phyloP scores from a whole-genome alignment of 2,888 invertebrate genomes.

The Orgyia antiqua region DNA sequence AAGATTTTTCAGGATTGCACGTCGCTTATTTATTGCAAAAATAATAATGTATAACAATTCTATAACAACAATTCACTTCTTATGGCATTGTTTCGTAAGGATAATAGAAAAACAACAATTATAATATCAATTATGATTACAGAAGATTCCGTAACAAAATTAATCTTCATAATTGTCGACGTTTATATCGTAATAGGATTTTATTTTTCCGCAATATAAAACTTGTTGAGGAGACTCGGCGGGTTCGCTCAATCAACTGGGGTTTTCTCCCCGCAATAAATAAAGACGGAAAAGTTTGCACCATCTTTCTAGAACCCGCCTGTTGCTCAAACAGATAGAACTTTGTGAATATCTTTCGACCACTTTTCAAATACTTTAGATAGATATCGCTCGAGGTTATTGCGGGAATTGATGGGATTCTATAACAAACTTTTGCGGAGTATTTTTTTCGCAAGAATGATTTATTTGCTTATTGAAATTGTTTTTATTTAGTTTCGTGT shows the following conservation, averaged over 20 bases:
- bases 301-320: slow-evolving; percentile 13
- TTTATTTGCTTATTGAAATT: no score
- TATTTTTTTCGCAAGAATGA: slow-evolving; percentile 7
- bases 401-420: slow-evolving; percentile 19
- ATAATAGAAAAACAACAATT: no score
- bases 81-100: no score
- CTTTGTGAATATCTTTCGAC: slow-evolving; percentile 32
- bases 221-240: slow-evolving; percentile 1
- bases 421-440: slow-evolving; percentile 8
- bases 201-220: slow-evolving; percentile 3
- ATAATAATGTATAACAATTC: no score
- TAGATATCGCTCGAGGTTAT: slow-evolving; percentile 20
- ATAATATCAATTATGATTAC: no score
- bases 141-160: no score
- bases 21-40: no score
- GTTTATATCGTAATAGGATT: background rate
- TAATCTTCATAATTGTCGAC: no score
- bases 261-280: slow-evolving; percentile 15
- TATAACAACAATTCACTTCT: no score
- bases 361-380: slow-evolving; percentile 25
- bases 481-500: no score
- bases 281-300: slow-evolving; percentile 16
- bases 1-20: no score
- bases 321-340: slow-evolving; percentile 30
- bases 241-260: slow-evolving; percentile 1